A percentile compares a stretch with the other conserved stretches of the same genome.
These are phyloP conservation scores for Clarias magur DNA, from an alignment of 2,113 vertebrate species.

Conservation along the genomic window DNA sequence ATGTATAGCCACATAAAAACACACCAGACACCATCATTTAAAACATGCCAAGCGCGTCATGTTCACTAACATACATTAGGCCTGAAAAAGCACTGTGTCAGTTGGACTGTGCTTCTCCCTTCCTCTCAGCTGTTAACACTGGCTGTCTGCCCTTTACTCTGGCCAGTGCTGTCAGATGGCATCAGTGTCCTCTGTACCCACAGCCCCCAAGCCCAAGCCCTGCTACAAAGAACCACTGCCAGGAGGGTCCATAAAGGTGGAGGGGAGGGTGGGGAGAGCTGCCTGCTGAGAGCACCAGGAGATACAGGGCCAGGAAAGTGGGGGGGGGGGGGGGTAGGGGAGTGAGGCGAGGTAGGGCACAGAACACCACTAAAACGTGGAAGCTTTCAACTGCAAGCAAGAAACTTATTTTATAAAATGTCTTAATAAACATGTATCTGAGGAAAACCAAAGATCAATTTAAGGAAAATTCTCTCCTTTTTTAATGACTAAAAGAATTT, in stretches of 20 bases:
- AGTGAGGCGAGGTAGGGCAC: constrained; percentile 20
- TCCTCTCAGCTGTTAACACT: constrained; percentile 53
- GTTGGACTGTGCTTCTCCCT: constrained; percentile 31
- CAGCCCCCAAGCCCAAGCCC: constrained; percentile 29
- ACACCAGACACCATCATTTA: background rate
- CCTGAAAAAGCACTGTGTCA: constrained; percentile 14
- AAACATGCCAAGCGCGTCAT: background rate
- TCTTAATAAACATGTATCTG: background rate
- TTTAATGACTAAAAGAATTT: background rate
- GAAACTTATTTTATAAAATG: constrained; percentile 7
- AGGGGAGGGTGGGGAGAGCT: constrained; percentile 16
- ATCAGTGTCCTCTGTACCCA: constrained; percentile 49
- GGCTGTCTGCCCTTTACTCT: constrained; percentile 53
- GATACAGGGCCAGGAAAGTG: constrained; percentile 47
- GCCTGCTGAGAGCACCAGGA: constrained; percentile 32
- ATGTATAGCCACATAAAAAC: constrained; percentile 9
- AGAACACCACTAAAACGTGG: constrained; percentile 7
- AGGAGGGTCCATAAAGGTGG: constrained; percentile 19
- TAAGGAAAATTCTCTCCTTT: background rate
- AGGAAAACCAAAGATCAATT: background rate
- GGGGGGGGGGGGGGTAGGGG: background rate
- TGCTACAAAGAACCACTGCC: constrained; percentile 50
- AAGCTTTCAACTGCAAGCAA: constrained; percentile 9
- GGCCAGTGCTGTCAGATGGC: constrained; percentile 55
- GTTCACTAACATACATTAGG: background rate